These are phyloP conservation scores for Trichogramma evanescens DNA, from an alignment of 2,888 invertebrate genomes.

Conservation along the genomic window DNA sequence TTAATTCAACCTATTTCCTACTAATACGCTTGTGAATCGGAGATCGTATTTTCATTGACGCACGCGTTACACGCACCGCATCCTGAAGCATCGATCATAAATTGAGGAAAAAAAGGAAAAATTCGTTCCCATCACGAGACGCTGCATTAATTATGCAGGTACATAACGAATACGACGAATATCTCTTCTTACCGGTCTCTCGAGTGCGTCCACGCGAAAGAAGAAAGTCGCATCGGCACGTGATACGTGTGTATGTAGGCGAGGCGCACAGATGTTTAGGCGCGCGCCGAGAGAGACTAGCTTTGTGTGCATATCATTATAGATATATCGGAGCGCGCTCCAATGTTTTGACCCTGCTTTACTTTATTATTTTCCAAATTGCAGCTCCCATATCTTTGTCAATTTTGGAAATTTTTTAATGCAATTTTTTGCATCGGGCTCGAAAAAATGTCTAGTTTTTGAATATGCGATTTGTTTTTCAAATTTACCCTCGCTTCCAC, in stretches of 20 bases:
- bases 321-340: background rate
- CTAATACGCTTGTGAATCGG: too few species aligned
- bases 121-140: too few species aligned
- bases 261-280: background rate
- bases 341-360: background rate
- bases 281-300: background rate
- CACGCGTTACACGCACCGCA: too few species aligned
- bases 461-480: background rate
- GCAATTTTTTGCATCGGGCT: background rate
- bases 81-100: too few species aligned
- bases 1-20: background rate
- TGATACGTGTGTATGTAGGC: too few species aligned
- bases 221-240: too few species aligned
- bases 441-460: background rate
- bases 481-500: background rate
- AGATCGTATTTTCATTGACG: too few species aligned
- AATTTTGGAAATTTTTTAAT: background rate
- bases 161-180: too few species aligned
- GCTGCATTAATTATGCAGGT: too few species aligned
- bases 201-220: too few species aligned
- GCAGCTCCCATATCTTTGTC: background rate
- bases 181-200: too few species aligned
- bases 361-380: conserved; percentile 9
- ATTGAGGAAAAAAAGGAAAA: too few species aligned
- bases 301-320: background rate